These are phyloP conservation scores for Steatornis caripensis DNA, from an alignment of 2,113 vertebrate species.

Conservation along the genomic window DNA sequence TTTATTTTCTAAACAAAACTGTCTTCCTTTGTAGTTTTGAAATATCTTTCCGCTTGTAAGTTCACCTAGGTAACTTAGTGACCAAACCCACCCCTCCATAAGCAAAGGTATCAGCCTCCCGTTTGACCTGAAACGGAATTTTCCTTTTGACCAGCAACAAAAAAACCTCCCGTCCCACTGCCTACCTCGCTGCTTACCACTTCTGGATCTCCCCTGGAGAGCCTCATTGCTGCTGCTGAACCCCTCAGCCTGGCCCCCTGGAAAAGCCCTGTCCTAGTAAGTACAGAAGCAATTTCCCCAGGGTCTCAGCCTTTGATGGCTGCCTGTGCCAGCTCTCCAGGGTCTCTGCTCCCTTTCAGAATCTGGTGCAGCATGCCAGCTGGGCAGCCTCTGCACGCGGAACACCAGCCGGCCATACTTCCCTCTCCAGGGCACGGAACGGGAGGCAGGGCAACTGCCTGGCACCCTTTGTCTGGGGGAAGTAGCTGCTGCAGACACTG, in stretches of 20 bases:
- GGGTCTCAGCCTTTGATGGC: background rate
- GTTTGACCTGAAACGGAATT: background rate
- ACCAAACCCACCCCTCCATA: background rate
- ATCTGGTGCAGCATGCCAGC: background rate
- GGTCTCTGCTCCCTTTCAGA: background rate
- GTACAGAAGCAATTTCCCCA: background rate
- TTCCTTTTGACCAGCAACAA: background rate
- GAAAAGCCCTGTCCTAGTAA: background rate
- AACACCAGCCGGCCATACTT: rapidly evolving
- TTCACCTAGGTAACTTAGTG: background rate
- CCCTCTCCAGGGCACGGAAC: rapidly evolving
- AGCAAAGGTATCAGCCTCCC: background rate
- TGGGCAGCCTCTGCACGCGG: background rate
- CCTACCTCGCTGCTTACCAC: background rate
- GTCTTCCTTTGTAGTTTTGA: background rate
- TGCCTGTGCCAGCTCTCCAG: background rate
- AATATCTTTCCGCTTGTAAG: background rate
- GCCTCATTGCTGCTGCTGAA: background rate
- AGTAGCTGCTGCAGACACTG: background rate
- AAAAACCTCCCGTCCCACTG: background rate
- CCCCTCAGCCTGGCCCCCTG: background rate
- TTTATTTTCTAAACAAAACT: background rate
- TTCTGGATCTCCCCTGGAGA: background rate
- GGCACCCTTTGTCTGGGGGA: background rate
- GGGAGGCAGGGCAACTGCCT: rapidly evolving